Percentiles rank a stretch among this genome's conserved stretches.
phyloP scores from a whole-genome alignment of 2,888 invertebrate genomes.

The Coleophora flavipennella region DNA sequence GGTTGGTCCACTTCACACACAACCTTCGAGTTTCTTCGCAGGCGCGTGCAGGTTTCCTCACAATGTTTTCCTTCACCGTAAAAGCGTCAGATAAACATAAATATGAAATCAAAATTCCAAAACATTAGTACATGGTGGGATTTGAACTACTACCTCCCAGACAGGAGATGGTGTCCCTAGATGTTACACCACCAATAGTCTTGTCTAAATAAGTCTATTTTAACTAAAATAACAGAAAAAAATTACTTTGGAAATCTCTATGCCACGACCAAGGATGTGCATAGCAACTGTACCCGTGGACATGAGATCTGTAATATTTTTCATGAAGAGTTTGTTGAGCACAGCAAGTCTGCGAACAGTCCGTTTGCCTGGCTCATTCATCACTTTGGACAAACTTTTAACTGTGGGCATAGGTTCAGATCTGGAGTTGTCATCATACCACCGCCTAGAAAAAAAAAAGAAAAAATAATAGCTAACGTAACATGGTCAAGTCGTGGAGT shows the following conservation, averaged over 20 bases:
- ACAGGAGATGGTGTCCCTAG: no score
- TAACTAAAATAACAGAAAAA: no score
- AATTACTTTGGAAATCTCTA: constrained; percentile 80
- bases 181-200: no score
- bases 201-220: no score
- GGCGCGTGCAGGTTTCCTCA: no score
- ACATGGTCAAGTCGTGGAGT: constrained; percentile 11
- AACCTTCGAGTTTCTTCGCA: no score
- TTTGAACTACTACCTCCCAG: no score
- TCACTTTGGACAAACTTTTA: constrained; percentile 53
- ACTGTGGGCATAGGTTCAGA: constrained; percentile 36
- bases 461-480: constrained; percentile 8
- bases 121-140: no score
- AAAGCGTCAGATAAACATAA: no score
- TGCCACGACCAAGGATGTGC: constrained; percentile 75
- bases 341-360: constrained; percentile 75
- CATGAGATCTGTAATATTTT: constrained; percentile 83
- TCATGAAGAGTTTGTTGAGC: constrained; percentile 87
- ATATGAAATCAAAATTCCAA: no score
- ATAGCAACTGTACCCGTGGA: constrained; percentile 78
- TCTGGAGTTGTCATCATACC: constrained; percentile 17
- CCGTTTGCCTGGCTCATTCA: constrained; percentile 65
- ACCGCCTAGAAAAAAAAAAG: constrained; percentile 36
- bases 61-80: no score
- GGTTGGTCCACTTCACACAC: no score